phyloP scores from a whole-genome alignment of 2,797 vertebrate species.

The Manis crassicaudata region DNA sequence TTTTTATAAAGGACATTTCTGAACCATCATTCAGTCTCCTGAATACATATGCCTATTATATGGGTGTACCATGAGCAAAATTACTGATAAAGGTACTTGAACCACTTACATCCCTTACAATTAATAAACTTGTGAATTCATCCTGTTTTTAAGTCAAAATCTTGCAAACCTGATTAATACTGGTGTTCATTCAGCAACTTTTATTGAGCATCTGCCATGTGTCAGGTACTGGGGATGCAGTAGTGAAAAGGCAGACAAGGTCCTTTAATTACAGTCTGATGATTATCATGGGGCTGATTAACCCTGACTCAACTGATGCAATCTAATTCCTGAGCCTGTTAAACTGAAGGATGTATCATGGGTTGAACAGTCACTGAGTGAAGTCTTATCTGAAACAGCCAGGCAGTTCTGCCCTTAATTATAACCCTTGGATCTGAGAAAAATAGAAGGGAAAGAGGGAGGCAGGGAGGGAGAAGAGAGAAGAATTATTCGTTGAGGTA shows the following conservation, averaged over 20 bases:
- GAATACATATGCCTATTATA: neutral
- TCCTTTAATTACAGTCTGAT: neutral
- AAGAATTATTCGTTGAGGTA: neutral
- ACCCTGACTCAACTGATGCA: neutral
- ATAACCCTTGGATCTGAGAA: neutral
- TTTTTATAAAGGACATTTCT: slow-evolving; percentile 33
- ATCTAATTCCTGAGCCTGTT: neutral
- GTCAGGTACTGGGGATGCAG: neutral
- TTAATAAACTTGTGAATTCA: neutral
- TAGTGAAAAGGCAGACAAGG: neutral
- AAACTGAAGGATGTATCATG: neutral
- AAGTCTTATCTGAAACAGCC: slow-evolving; percentile 3
- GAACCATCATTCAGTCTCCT: neutral
- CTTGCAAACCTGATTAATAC: neutral
- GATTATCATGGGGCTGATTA: neutral
- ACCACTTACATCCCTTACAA: neutral
- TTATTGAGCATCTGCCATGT: neutral
- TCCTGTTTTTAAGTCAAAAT: neutral
- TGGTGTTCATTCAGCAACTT: slow-evolving; percentile 44
- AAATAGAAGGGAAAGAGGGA: neutral
- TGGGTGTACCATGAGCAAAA: neutral
- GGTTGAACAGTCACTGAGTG: neutral
- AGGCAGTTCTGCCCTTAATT: slow-evolving; percentile 9
- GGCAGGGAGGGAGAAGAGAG: neutral
- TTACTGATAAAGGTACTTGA: neutral